phyloP scores from a whole-genome alignment of 2,888 invertebrate genomes.

The Hetaerina titia region DNA sequence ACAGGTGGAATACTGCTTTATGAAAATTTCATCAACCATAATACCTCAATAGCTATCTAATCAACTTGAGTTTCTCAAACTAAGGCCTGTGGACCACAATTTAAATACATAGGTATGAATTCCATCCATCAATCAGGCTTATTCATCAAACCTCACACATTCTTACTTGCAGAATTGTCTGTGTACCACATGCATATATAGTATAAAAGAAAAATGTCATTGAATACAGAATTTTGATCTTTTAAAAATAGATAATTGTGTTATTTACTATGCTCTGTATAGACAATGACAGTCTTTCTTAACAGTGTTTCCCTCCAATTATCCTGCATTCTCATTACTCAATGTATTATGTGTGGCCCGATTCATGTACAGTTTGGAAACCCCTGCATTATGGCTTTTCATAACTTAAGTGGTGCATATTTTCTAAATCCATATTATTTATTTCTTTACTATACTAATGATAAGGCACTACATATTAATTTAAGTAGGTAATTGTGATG shows the following conservation, averaged over 20 bases:
- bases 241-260: slow-evolving; percentile 30
- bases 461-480: slow-evolving; percentile 38
- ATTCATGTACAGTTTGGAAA: slow-evolving; percentile 11
- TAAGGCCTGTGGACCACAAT: slow-evolving; percentile 28
- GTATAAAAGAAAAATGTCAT: slow-evolving; percentile 14
- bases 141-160: slow-evolving; percentile 29
- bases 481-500: slow-evolving; percentile 28
- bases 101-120: slow-evolving; percentile 19
- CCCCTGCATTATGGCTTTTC: slow-evolving; percentile 19
- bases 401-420: slow-evolving; percentile 3
- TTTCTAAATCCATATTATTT: slow-evolving; percentile 2
- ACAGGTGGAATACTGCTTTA: slow-evolving; percentile 31
- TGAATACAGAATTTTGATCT: slow-evolving; percentile 27
- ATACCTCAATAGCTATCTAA: slow-evolving; percentile 20
- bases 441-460: neutral
- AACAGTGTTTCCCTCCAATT: neutral
- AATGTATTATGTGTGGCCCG: slow-evolving; percentile 22
- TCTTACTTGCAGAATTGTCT: neutral
- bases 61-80: slow-evolving; percentile 31
- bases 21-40: slow-evolving; percentile 39
- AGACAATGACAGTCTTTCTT: neutral
- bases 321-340: neutral
- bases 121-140: slow-evolving; percentile 35
- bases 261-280: neutral
- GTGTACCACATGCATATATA: slow-evolving; percentile 5